These are phyloP conservation scores for Peribatodes rhomboidaria DNA, from an alignment of 2,888 invertebrate species.

Conservation along the genomic window DNA sequence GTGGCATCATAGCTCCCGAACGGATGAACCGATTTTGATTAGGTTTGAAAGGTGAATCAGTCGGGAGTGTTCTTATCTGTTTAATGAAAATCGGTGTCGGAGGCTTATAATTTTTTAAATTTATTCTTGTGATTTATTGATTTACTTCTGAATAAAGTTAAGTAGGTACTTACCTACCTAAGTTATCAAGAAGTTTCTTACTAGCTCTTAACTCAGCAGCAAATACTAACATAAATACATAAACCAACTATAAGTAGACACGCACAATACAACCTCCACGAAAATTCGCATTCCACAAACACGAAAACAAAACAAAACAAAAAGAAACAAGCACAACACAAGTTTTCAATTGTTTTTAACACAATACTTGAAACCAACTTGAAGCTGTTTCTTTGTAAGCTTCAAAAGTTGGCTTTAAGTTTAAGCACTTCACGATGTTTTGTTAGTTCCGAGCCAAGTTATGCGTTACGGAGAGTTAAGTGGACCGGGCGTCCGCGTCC, in stretches of 20 bases:
- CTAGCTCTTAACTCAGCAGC: not conserved
- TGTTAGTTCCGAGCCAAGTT: slow-evolving; percentile 12
- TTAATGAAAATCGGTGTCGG: no score
- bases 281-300: slow-evolving; percentile 62
- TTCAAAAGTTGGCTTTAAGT: no score
- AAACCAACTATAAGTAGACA: slow-evolving; percentile 8
- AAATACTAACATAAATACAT: slow-evolving; percentile 26
- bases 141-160: no score
- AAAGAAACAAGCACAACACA: slow-evolving; percentile 1
- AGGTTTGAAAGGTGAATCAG: no score
- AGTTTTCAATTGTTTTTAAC: slow-evolving; percentile 30
- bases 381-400: not conserved
- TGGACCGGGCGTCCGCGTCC: slow-evolving; percentile 58
- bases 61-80: no score
- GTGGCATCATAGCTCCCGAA: no score
- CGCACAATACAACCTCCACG: slow-evolving; percentile 45
- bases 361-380: slow-evolving; percentile 34
- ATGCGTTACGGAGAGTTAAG: slow-evolving; percentile 54
- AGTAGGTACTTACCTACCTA: no score
- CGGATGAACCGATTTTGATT: no score
- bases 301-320: slow-evolving; percentile 57
- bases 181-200: no score
- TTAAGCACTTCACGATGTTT: slow-evolving; percentile 35
- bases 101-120: no score
- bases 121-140: no score